phyloP scores from a whole-genome alignment of 2,888 invertebrate genomes.

The Lordiphosa fenestrarum region DNA sequence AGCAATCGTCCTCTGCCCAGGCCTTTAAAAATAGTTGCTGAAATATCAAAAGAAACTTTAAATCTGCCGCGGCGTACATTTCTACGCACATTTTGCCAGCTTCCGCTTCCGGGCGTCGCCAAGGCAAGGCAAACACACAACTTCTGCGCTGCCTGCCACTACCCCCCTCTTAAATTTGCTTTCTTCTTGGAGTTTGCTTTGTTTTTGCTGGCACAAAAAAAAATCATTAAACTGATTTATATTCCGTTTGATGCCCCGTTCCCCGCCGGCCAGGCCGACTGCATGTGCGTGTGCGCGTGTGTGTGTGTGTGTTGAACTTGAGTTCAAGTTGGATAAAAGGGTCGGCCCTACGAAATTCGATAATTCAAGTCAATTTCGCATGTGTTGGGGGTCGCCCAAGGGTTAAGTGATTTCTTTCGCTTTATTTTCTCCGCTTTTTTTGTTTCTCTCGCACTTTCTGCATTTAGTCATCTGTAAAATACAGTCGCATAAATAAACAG shows the following conservation, averaged over 20 bases:
- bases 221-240: conserved; percentile 76
- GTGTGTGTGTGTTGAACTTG: conserved; percentile 50
- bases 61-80: conserved; percentile 31
- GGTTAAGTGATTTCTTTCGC: conserved; percentile 70
- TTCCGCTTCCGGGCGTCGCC: conserved; percentile 60
- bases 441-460: conserved; percentile 10
- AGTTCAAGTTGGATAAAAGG: conserved; percentile 69
- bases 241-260: conserved; percentile 67
- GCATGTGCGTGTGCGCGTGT: conserved; percentile 31
- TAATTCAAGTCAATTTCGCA: conserved; percentile 69
- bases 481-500: conserved; percentile 59
- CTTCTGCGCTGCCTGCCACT: neutral
- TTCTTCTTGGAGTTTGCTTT: conserved; percentile 43
- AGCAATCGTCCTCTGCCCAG: neutral
- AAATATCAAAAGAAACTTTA: conserved; percentile 26
- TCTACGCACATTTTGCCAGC: conserved; percentile 55
- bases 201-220: conserved; percentile 53
- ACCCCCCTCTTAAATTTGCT: neutral
- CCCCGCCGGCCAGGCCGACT: conserved; percentile 20
- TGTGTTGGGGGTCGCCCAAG: conserved; percentile 67
- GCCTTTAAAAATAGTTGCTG: conserved; percentile 6
- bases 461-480: conserved; percentile 62
- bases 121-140: conserved; percentile 55
- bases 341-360: conserved; percentile 58
- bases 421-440: conserved; percentile 26